A percentile compares a stretch with the other conserved stretches of the same genome.
Evolutionary conservation across 2,113 vertebrate genomes (phyloP).

Genomic region (Uria lomvia): DNA sequence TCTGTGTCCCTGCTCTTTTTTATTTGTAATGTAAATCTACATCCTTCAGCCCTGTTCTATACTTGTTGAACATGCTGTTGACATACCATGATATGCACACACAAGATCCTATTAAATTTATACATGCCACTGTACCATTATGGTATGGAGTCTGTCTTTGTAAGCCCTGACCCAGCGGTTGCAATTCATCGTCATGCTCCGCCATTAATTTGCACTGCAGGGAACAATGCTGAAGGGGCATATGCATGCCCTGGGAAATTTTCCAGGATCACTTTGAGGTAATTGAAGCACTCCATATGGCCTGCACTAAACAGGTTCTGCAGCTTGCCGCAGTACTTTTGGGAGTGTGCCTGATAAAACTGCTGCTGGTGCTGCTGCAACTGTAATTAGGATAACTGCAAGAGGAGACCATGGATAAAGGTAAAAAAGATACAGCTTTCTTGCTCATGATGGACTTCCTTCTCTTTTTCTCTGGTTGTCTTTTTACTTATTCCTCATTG

Average conservation of each 20-base stretch:
- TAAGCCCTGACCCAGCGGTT: background rate
- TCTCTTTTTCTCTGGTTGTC: background rate
- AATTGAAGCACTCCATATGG: background rate
- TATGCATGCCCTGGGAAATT: background rate
- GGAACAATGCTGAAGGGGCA: background rate
- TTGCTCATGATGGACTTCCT: background rate
- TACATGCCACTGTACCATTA: background rate
- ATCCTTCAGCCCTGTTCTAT: background rate
- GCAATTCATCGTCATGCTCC: background rate
- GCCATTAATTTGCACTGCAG: background rate
- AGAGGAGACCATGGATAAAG: background rate
- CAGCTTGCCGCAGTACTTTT: background rate
- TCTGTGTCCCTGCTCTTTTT: background rate
- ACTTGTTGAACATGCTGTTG: background rate
- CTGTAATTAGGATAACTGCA: too few species aligned
- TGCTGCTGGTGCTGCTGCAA: background rate
- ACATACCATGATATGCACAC: accelerated
- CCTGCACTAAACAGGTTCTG: background rate
- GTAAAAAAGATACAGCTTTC: background rate
- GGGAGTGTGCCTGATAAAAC: background rate
- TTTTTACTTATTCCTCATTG: background rate
- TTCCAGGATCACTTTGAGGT: background rate
- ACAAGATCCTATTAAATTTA: background rate
- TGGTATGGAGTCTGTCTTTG: background rate
- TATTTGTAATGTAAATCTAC: background rate